Evolutionary conservation across 2,113 vertebrate genomes (phyloP).

Genomic region (Neolamprologus cancellatus): DNA sequence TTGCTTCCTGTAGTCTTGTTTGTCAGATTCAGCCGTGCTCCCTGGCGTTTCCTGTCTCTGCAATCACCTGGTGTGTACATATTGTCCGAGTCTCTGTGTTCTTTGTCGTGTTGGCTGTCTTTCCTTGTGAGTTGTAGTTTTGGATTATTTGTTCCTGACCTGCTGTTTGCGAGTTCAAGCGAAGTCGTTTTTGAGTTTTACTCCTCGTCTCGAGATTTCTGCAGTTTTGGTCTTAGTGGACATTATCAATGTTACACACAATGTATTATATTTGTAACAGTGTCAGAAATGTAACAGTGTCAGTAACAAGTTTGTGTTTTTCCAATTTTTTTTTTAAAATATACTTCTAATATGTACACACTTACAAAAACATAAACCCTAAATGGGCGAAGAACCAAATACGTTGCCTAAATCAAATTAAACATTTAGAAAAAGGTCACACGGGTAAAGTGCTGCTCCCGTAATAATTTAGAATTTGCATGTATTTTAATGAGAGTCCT

Average conservation of each 20-base stretch:
- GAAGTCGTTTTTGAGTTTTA: background rate
- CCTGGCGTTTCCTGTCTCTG: background rate
- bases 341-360: rapidly evolving
- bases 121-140: background rate
- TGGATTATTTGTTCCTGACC: background rate
- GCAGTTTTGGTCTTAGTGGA: background rate
- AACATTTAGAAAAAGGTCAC: background rate
- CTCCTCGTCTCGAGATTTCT: background rate
- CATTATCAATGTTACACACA: background rate
- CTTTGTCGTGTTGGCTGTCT: background rate
- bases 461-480: background rate
- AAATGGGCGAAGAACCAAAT: background rate
- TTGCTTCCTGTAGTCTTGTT: background rate
- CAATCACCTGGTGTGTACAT: background rate
- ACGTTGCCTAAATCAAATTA: rapidly evolving
- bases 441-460: rapidly evolving
- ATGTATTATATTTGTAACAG: background rate
- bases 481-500: background rate
- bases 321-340: background rate
- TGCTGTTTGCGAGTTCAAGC: background rate
- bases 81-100: background rate
- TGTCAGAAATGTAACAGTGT: background rate
- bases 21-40: background rate
- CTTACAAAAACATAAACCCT: rapidly evolving
- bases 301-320: background rate